A percentile compares a stretch with the other conserved stretches of the same genome.
These are phyloP conservation scores for Actinia tenebrosa DNA, from an alignment of 64 coral and sea anemone genomes.

Conservation along the genomic window DNA sequence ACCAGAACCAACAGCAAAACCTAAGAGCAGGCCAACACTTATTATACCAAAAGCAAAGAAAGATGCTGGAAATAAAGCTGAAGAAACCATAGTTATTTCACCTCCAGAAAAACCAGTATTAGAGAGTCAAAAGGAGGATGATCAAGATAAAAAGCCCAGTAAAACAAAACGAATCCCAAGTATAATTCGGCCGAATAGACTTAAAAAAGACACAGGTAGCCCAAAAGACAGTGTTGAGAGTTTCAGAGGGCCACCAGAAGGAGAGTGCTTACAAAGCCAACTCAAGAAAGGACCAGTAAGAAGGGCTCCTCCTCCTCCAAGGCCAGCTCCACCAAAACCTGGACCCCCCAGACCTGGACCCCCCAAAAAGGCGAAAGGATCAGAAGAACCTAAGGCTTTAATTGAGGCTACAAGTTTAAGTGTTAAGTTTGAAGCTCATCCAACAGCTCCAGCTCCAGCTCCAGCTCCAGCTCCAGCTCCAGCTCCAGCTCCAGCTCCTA, in stretches of 20 bases:
- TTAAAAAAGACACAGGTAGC: conserved; percentile 5
- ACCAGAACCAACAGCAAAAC: not conserved
- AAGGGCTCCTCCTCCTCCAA: conserved; percentile 48
- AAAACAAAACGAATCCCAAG: conserved; percentile 16
- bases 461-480: not conserved
- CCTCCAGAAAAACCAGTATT: not conserved
- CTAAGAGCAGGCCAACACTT: conserved; percentile 44
- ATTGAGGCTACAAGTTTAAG: not conserved
- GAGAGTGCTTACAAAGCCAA: not conserved
- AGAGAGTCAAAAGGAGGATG: not conserved
- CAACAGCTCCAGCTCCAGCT: not conserved
- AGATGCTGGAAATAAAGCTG: conserved; percentile 11
- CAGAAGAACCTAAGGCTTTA: not conserved
- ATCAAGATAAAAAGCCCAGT: not conserved
- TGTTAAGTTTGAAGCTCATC: conserved; percentile 5
- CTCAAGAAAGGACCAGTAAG: conserved; percentile 37
- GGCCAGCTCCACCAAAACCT: conserved; percentile 19
- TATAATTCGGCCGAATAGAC: conserved; percentile 14
- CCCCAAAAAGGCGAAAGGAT: not conserved
- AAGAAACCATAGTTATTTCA: not conserved
- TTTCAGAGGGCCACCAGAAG: conserved; percentile 21
- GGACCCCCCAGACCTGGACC: conserved; percentile 34
- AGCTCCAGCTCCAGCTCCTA: not conserved
- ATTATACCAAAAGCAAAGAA: conserved; percentile 33
- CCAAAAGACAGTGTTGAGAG: not conserved